Evolutionary conservation across 1,140 invertebrate species (phyloP).

Genomic region (Megathymus violae): DNA sequence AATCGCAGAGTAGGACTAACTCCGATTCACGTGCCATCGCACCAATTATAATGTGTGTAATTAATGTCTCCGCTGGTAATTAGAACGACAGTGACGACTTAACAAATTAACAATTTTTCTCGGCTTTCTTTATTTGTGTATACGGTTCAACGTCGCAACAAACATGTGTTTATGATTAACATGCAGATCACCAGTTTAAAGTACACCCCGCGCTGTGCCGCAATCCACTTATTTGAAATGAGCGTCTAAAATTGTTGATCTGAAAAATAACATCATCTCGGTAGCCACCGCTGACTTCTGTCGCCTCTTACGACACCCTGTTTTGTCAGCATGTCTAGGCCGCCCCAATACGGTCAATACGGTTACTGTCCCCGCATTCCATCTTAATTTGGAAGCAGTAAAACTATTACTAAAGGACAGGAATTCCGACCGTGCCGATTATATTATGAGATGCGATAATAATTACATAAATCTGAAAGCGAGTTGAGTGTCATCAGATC

Average conservation of each 20-base stretch:
- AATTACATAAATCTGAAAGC: neutral
- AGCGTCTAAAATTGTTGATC: too few species aligned
- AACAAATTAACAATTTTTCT: neutral
- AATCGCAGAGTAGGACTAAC: neutral
- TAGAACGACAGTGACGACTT: neutral
- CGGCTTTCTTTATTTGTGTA: neutral
- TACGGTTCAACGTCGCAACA: neutral
- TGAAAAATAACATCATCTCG: too few species aligned
- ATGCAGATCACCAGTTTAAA: neutral
- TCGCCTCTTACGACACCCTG: too few species aligned
- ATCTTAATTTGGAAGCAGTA: slow-evolving; percentile 2
- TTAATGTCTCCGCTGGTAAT: neutral
- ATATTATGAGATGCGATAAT: neutral
- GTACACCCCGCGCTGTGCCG: too few species aligned
- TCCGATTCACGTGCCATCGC: neutral
- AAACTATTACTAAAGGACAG: neutral
- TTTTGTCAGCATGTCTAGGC: too few species aligned
- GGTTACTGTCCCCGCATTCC: neutral
- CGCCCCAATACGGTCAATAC: slow-evolving; percentile 1
- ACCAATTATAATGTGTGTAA: neutral
- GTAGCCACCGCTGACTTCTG: too few species aligned
- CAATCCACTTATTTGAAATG: too few species aligned
- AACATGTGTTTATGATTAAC: neutral
- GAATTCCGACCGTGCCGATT: slow-evolving; percentile 1
- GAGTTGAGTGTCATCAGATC: slow-evolving; percentile 9